Conservation (phyloP, 2,797 vertebrate genomes). For the Alauda arvensis region DNA sequence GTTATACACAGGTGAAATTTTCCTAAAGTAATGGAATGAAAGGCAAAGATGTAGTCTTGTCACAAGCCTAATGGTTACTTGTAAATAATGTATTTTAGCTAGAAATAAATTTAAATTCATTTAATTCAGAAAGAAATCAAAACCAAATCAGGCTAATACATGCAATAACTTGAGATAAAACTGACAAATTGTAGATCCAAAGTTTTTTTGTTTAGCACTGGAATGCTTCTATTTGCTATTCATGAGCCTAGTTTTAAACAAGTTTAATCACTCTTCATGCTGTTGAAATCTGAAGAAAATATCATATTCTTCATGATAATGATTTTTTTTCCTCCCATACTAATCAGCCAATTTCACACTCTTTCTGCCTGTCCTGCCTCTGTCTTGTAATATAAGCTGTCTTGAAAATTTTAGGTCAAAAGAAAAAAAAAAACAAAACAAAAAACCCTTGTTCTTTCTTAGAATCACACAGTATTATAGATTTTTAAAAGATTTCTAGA, state of each 20-base stretch:
- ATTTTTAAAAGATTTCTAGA: background rate
- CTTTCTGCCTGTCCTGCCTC: background rate
- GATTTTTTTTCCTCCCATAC: accelerated
- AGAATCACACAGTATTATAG: background rate
- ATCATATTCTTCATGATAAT: background rate
- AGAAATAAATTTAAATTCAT: background rate
- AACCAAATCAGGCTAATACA: background rate
- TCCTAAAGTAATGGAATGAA: background rate
- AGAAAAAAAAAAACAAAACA: background rate
- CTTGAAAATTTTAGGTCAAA: background rate
- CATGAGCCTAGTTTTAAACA: background rate
- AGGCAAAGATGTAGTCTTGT: background rate
- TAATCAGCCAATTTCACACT: background rate
- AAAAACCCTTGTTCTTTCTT: background rate
- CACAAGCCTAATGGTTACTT: background rate
- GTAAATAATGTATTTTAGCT: background rate
- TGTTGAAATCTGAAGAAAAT: background rate
- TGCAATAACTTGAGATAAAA: background rate
- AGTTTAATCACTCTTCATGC: background rate
- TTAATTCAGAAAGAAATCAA: background rate
- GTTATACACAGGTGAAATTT: background rate
- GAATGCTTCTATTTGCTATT: background rate
- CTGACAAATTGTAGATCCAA: background rate
- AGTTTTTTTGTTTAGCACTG: background rate
- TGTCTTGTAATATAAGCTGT: background rate